Base-by-base conservation (phyloP, 2,113 vertebrate species). In the Coptodon bakossiorum region DNA sequence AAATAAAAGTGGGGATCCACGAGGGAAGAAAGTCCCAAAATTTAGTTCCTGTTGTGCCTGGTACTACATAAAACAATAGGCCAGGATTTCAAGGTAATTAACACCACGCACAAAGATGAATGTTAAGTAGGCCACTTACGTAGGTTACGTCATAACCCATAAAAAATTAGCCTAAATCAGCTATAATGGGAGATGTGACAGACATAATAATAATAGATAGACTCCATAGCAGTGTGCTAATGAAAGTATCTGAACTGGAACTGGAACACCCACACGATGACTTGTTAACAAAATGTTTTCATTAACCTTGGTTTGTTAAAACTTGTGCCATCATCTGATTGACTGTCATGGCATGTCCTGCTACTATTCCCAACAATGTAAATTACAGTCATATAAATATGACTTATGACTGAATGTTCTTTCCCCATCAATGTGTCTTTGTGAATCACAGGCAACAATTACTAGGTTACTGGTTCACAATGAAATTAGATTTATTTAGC, bases 361-460 rank as follows among this genome's bases (percentile, higher is more conserved):
- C 36, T 63, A 54, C 34, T 29, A 43, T 38, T 43, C 19, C 17
- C 27, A 19, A 6, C 24, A 27, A 13, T 36, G 57, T 87, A 27
- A 78, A 59, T 54, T 13, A 81, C 24, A 38, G 31, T 12, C 19
- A 53, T 59, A 85, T 45, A 43, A 85, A 45, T 61, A 79, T 38
- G 8, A 29, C 57, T 36, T 48, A 71, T 38, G 6, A 29, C 52
- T 4, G 59, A 63, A 54, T 86, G 86, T 92, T 86, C 79, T 86
- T 88, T 89, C 71, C 82, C 68, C n/a, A 48, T 86, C 88, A 81
- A 88, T 19, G 73, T 91, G 83, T 88, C 86, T 17, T 6, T 73
- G 43, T 91, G 81, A 93, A 89, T 93, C 71, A 92, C 84, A 36
- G 54, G 48, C 82, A 85, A 22, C 82, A 92, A 80, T 83, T 86